Conservation (phyloP, 2,888 invertebrate species). For the Euplagia quadripunctaria region DNA sequence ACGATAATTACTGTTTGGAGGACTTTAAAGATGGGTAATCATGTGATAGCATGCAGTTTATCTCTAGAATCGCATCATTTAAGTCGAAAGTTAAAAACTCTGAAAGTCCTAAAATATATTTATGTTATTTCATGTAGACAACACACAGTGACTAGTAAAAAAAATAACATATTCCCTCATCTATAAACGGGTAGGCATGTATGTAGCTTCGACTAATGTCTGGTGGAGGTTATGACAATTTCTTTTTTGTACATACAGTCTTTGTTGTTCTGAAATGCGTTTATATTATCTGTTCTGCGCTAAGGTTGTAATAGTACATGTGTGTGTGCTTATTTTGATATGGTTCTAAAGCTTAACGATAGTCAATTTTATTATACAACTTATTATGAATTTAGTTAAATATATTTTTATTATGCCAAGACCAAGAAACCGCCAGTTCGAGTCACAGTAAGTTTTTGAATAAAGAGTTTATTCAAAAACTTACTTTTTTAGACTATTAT, state of each 20-base stretch:
- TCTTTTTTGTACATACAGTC: not conserved
- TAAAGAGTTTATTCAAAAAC: not conserved
- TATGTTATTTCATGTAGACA: too few relatives aligned
- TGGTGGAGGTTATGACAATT: conserved; percentile 34
- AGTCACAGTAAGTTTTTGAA: not conserved
- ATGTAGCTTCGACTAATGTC: conserved; percentile 40
- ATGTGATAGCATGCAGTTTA: not conserved
- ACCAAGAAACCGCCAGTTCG: not conserved
- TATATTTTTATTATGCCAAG: not conserved
- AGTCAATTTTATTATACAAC: not conserved
- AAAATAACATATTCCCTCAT: conserved; percentile 8
- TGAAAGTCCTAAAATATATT: too few relatives aligned
- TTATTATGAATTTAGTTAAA: not conserved
- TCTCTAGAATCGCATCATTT: not conserved
- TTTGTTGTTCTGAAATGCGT: conserved; percentile 27
- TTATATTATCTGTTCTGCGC: not conserved
- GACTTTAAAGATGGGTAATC: not conserved
- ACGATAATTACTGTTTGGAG: too few relatives aligned
- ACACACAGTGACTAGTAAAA: not conserved
- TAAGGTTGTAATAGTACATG: too few relatives aligned
- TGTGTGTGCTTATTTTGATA: too few relatives aligned
- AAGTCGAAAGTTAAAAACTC: too few relatives aligned
- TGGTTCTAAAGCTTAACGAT: too few relatives aligned
- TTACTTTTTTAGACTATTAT: not conserved
- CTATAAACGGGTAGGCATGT: conserved; percentile 32